phyloP scores from a whole-genome alignment of 2,113 vertebrate species.

The Ahaetulla prasina region DNA sequence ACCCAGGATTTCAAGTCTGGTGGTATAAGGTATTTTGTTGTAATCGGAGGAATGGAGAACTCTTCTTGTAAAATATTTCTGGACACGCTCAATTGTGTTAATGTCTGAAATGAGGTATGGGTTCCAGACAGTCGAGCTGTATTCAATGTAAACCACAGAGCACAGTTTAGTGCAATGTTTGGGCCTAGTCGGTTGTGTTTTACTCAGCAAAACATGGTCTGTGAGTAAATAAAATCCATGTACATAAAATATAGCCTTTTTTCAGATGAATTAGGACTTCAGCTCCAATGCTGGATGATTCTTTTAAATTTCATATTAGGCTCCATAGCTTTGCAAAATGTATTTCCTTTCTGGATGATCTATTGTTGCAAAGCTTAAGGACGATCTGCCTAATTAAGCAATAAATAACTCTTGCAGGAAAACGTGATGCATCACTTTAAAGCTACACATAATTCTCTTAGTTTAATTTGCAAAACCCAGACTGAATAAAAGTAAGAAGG shows the following conservation, averaged over 20 bases:
- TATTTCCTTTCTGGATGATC: slow-evolving; percentile 46
- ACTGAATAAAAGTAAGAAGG: slow-evolving; percentile 4
- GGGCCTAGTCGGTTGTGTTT: background rate
- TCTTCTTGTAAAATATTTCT: too few relatives aligned
- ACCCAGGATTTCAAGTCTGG: too few relatives aligned
- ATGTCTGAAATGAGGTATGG: too few relatives aligned
- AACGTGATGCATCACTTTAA: slow-evolving; percentile 41
- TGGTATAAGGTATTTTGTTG: too few relatives aligned
- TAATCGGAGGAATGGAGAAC: too few relatives aligned
- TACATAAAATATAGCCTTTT: background rate
- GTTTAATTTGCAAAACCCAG: slow-evolving; percentile 14
- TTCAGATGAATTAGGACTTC: background rate
- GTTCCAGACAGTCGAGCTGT: too few relatives aligned
- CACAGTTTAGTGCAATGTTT: background rate
- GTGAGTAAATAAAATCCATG: background rate
- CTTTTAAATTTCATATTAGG: slow-evolving; percentile 38
- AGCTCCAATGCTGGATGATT: slow-evolving; percentile 24
- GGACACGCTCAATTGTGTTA: too few relatives aligned
- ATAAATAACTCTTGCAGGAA: slow-evolving; percentile 50
- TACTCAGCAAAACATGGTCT: background rate
- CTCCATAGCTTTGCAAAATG: slow-evolving; percentile 46
- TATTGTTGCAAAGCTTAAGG: slow-evolving; percentile 44
- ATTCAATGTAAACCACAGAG: background rate
- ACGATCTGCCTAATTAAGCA: slow-evolving; percentile 59
- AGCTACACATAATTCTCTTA: slow-evolving; percentile 25